These are phyloP conservation scores for Pogonophryne albipinna DNA, from an alignment of 2,797 vertebrate genomes.

Conservation along the genomic window DNA sequence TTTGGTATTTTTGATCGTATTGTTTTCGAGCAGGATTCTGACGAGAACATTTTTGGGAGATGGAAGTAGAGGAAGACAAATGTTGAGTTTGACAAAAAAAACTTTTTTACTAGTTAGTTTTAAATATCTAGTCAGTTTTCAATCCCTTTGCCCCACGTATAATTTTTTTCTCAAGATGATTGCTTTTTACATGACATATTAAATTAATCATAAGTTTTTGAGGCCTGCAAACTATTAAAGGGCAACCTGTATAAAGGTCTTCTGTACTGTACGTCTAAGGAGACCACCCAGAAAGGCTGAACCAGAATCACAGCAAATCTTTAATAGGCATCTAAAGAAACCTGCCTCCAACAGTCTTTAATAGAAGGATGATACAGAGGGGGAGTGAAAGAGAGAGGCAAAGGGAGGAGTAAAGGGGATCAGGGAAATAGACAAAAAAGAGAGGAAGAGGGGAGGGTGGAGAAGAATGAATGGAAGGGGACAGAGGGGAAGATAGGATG, in stretches of 20 bases:
- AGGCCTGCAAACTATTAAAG: neutral
- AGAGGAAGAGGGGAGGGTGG: constrained; percentile 32
- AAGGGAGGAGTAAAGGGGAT: constrained; percentile 16
- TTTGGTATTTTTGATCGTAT: neutral
- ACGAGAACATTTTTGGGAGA: neutral
- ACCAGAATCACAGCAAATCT: constrained; percentile 19
- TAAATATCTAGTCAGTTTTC: too few species aligned
- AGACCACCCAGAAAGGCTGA: constrained; percentile 23
- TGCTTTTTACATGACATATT: neutral
- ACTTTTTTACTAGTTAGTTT: too few species aligned
- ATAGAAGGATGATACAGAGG: constrained; percentile 55
- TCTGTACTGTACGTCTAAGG: neutral
- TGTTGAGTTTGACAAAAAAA: neutral
- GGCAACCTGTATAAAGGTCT: neutral
- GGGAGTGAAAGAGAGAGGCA: constrained; percentile 31
- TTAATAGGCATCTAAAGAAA: constrained; percentile 43
- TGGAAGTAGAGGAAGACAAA: neutral
- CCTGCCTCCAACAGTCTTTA: constrained; percentile 39
- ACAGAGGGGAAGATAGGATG: constrained; percentile 38
- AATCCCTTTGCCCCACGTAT: too few species aligned
- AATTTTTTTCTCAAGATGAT: too few species aligned
- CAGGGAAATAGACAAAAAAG: too few species aligned
- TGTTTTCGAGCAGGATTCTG: neutral
- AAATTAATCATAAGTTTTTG: neutral
- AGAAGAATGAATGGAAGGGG: constrained; percentile 51